Conservation (phyloP, 2,797 vertebrate species). For the Choloepus didactylus region DNA sequence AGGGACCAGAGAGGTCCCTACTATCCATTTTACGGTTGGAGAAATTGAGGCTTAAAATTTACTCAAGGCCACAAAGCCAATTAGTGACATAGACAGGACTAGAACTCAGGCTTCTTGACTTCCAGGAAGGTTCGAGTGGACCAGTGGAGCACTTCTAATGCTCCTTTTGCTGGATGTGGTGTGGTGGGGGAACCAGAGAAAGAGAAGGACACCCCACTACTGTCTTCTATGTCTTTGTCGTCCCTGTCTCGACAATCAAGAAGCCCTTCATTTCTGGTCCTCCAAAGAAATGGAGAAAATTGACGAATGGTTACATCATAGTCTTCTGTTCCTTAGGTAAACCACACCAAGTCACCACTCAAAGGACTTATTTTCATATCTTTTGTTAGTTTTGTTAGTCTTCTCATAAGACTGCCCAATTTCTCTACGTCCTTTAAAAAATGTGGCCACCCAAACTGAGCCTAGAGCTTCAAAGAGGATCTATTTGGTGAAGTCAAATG, state of each 20-base stretch:
- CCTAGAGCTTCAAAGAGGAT: neutral
- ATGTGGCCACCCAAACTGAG: neutral
- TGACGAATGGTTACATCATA: neutral
- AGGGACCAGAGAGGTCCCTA: neutral
- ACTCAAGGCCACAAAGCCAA: neutral
- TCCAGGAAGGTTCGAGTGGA: neutral
- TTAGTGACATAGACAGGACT: neutral
- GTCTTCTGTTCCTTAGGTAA: neutral
- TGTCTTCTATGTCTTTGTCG: neutral
- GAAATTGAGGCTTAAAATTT: neutral
- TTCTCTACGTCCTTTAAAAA: constrained; percentile 46
- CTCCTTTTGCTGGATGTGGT: neutral
- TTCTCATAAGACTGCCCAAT: neutral
- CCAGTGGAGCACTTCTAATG: neutral
- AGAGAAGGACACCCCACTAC: neutral
- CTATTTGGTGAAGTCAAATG: neutral
- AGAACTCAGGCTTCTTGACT: neutral
- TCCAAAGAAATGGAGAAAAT: neutral
- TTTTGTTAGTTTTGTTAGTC: neutral
- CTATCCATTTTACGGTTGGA: neutral
- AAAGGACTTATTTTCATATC: neutral
- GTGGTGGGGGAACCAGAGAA: neutral
- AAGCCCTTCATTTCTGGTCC: neutral
- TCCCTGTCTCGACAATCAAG: neutral
- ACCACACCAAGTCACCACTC: neutral